Base-by-base conservation (phyloP, 2,888 invertebrate genomes). In the Epirrita christyi region DNA sequence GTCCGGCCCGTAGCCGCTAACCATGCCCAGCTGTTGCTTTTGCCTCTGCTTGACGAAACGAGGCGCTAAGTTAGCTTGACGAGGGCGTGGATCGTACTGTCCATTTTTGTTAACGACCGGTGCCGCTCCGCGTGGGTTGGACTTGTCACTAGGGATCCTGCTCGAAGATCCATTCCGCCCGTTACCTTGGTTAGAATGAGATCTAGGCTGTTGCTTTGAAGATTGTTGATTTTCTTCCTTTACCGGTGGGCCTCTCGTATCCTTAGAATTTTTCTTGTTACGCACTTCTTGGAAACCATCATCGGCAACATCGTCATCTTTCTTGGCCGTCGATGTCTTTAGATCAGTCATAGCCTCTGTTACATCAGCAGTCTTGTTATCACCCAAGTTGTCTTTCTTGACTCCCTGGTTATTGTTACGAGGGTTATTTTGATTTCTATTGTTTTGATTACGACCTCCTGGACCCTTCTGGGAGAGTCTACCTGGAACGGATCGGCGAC, bases 251-350 rank as follows among this genome's bases (percentile, higher is more conserved):
- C 53, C 81, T 57, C 89, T 91, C 0, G 92, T 79, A 50, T 95
- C 95, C 71, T 95, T 95, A 0, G 94, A 94, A 67, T 93, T 94
- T 78, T 96, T 96, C 82, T 96, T 96, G 53, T 96, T 96, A 57
- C 96, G 94, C 6, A 97, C 97, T 81, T 97, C 97, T 84, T 96
- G 96, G 84, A 97, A 97, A 46, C 96, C 96, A 74, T 95, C 95
- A 51, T 95, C 94, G 55, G 94, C 93, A 15, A 88, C 82, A 61
- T 92, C 93, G 32, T 93, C 93, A 13, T 89, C 86, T 72, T 88
- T 89, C 66, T 87, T 90, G 50, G 62, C 68, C 61, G 77, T 68
- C 56, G 81, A 75, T 71, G 88, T 65, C 65, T 90, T 90, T 55
- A 86, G 76, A 75, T 90, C 91, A 71, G 73, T 77, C 76, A 86